Evolutionary conservation across 2,888 invertebrate species (phyloP).

Genomic region (Allolobophora icterica): DNA sequence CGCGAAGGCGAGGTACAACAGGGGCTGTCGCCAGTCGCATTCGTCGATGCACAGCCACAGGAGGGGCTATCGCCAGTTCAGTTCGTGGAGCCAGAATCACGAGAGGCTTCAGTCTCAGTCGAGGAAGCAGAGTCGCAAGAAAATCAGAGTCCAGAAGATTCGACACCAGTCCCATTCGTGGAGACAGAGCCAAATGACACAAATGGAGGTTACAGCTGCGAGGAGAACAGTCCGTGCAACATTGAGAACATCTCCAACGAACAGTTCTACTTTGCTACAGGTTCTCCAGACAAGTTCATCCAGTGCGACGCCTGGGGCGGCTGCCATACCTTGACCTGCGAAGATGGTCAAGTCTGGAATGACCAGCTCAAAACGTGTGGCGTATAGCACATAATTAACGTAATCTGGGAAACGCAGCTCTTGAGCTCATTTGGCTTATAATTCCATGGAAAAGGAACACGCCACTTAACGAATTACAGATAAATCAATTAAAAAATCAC

Average conservation of each 20-base stretch:
- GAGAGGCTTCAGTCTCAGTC: too few relatives aligned
- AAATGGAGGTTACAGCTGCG: neutral
- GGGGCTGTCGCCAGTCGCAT: too few relatives aligned
- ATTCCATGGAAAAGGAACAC: neutral
- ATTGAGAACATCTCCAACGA: conserved; percentile 1
- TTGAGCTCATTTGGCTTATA: neutral
- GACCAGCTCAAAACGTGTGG: neutral
- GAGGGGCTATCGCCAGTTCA: too few relatives aligned
- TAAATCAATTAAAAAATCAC: too few relatives aligned
- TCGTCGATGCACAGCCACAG: too few relatives aligned
- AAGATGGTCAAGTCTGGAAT: neutral
- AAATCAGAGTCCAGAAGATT: too few relatives aligned
- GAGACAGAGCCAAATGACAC: neutral
- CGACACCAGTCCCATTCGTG: too few relatives aligned
- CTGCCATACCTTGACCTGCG: neutral
- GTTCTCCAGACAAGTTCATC: neutral
- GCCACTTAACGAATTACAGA: neutral
- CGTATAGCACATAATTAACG: neutral
- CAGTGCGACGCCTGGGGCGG: conserved; percentile 10
- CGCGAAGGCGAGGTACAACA: too few relatives aligned
- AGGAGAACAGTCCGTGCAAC: conserved; percentile 5
- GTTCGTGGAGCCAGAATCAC: too few relatives aligned
- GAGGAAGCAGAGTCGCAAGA: neutral
- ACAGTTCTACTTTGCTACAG: neutral
- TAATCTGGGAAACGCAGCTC: neutral